phyloP scores from a whole-genome alignment of 2,797 vertebrate genomes.

The Myotis findleyi region DNA sequence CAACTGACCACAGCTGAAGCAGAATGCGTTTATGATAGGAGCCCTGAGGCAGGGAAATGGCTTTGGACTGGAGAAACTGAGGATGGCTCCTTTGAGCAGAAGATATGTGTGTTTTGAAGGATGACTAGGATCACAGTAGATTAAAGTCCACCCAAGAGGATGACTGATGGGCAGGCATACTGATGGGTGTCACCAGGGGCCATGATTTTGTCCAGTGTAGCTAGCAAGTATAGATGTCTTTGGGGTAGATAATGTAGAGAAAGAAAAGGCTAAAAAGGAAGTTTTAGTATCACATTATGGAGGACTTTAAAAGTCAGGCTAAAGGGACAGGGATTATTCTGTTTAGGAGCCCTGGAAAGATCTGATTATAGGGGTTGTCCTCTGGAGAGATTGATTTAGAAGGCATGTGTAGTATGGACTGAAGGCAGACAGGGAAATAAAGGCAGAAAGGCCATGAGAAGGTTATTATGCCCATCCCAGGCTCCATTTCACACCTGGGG shows the following conservation, averaged over 20 bases:
- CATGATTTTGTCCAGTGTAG: neutral
- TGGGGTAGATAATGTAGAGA: neutral
- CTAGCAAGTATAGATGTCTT: neutral
- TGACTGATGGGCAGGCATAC: neutral
- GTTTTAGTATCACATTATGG: neutral
- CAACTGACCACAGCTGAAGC: too few species aligned
- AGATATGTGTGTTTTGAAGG: neutral
- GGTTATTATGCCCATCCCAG: neutral
- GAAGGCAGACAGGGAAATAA: neutral
- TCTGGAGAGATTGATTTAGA: neutral
- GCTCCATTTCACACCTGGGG: neutral
- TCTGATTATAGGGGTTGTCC: fast-evolving
- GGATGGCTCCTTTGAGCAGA: neutral
- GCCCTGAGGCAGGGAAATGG: neutral
- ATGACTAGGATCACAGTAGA: neutral
- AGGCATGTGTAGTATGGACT: neutral
- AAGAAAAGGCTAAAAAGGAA: neutral
- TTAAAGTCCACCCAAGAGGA: neutral
- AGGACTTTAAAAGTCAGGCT: neutral
- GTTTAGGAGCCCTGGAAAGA: neutral
- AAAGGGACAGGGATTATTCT: neutral
- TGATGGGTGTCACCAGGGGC: neutral
- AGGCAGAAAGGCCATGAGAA: neutral
- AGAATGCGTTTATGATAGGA: neutral
- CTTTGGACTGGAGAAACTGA: neutral